Conservation (phyloP, 2,888 invertebrate genomes). For the Pristionchus exspectatus region DNA sequence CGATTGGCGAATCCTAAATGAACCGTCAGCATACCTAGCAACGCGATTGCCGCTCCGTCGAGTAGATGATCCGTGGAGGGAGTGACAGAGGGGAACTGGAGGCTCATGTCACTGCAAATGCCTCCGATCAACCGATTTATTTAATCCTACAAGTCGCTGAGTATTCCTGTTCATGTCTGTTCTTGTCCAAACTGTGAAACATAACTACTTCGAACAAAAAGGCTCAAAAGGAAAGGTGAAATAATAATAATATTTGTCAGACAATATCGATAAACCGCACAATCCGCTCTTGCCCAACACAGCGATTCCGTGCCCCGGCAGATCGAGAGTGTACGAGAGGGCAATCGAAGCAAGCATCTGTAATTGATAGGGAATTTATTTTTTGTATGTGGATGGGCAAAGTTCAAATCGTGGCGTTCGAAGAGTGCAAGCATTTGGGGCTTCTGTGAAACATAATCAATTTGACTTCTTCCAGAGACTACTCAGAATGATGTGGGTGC, state of each 20-base stretch:
- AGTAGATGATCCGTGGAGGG: neutral
- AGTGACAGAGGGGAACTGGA: constrained; percentile 24
- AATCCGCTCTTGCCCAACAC: constrained; percentile 16
- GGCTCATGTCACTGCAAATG: neutral
- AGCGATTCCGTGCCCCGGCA: constrained; percentile 3
- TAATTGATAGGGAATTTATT: neutral
- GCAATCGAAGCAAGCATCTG: constrained; percentile 46
- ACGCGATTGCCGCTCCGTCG: constrained; percentile 49
- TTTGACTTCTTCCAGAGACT: too few relatives aligned
- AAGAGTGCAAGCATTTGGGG: too few relatives aligned
- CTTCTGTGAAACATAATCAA: too few relatives aligned
- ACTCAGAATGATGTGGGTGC: too few relatives aligned
- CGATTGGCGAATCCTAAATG: too few relatives aligned
- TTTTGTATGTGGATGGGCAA: too few relatives aligned
- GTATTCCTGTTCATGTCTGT: neutral
- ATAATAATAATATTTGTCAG: too few relatives aligned
- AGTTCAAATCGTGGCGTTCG: too few relatives aligned
- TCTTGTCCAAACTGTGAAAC: neutral
- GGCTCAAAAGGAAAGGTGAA: neutral
- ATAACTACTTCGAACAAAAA: neutral
- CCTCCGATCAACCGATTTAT: neutral
- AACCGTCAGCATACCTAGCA: neutral
- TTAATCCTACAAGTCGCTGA: neutral
- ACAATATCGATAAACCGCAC: neutral
- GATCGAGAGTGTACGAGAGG: constrained; percentile 50